Evolutionary conservation across 2,113 vertebrate species (phyloP).

Genomic region (Alexandromys fortis): DNA sequence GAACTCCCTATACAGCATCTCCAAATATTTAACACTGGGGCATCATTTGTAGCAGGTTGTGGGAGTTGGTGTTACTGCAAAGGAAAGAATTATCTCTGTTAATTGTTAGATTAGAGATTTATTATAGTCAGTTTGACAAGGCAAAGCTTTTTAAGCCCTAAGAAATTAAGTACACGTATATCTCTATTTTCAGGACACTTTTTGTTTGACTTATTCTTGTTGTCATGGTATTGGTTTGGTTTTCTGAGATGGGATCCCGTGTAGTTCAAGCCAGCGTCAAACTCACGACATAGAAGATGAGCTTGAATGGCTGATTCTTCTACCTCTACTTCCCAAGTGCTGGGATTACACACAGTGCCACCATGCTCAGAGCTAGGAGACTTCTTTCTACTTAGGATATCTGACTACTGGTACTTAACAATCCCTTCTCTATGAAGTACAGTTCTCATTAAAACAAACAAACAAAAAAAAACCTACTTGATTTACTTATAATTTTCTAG

Average conservation of each 20-base stretch:
- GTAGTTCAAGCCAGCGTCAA: background rate
- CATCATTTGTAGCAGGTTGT: background rate
- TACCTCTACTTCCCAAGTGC: background rate
- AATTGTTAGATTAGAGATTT: background rate
- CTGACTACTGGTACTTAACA: background rate
- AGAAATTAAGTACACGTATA: background rate
- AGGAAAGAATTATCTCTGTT: background rate
- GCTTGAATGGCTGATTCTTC: background rate
- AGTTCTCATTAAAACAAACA: background rate
- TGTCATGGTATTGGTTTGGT: background rate
- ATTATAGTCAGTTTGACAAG: background rate
- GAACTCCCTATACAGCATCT: background rate
- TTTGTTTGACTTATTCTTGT: background rate
- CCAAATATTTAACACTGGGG: background rate
- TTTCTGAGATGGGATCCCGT: background rate
- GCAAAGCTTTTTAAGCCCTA: background rate
- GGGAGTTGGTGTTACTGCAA: background rate
- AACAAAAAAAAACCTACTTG: background rate
- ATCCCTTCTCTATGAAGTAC: background rate
- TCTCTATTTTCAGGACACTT: background rate
- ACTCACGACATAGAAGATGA: background rate
- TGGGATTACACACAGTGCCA: background rate
- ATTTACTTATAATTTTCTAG: background rate
- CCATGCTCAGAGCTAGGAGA: background rate
- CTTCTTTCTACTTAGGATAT: background rate